Conservation (phyloP, 2,797 vertebrate species). For the Galaxias olidus region DNA sequence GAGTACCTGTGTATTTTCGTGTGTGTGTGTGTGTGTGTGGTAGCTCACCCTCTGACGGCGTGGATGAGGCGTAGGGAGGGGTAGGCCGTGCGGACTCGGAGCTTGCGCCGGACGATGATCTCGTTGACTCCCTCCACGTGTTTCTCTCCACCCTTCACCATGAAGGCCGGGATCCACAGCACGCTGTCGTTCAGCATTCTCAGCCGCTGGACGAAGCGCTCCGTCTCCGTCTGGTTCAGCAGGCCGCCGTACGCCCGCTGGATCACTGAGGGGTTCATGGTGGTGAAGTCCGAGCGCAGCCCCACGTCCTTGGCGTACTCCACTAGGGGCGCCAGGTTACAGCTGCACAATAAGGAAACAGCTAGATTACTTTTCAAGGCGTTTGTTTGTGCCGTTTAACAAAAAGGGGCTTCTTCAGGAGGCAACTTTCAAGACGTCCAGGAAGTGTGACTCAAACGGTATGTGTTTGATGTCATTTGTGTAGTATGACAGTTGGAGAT, state of each 20-base stretch:
- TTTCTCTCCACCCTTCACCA: conserved; percentile 88
- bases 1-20: not conserved
- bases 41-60: conserved; percentile 86
- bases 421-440: no score
- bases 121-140: conserved; percentile 85
- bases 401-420: no score
- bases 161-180: conserved; percentile 90
- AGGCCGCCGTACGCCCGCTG: conserved; percentile 86
- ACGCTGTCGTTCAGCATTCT: conserved; percentile 86
- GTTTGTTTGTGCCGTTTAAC: no score
- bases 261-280: conserved; percentile 90
- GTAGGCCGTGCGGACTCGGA: conserved; percentile 82
- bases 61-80: conserved; percentile 86
- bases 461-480: no score
- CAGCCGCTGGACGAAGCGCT: conserved; percentile 83
- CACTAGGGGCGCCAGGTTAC: conserved; percentile 85
- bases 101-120: conserved; percentile 83
- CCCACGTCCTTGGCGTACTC: conserved; percentile 85
- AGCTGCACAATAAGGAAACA: no score
- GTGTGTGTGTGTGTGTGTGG: not conserved
- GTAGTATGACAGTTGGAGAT: no score
- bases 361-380: no score
- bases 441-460: no score
- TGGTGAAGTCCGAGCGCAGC: conserved; percentile 88
- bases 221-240: conserved; percentile 79